Evolutionary conservation across 2,797 vertebrate species (phyloP).

Genomic region (Okamejei kenojei): DNA sequence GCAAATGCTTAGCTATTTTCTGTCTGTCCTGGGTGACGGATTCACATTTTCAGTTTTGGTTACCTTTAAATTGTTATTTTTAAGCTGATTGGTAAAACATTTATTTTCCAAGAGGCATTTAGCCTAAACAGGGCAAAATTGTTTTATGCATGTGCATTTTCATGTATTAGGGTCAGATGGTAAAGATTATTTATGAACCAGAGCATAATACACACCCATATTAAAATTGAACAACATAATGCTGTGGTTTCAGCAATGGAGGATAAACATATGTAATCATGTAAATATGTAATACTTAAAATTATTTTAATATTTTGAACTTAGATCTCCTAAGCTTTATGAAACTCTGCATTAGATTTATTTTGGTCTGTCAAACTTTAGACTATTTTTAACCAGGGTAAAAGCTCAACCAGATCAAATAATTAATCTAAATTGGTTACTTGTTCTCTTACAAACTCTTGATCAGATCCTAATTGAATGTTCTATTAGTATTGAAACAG

Average conservation of each 20-base stretch:
- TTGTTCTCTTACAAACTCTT: background rate
- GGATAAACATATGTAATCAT: too few relatives aligned
- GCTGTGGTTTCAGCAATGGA: background rate
- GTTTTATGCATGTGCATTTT: background rate
- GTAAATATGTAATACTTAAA: background rate
- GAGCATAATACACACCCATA: background rate
- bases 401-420: background rate
- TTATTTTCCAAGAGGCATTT: background rate
- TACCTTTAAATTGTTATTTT: conserved; percentile 34
- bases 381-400: background rate
- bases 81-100: background rate
- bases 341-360: background rate
- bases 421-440: background rate
- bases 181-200: background rate
- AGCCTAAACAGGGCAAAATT: conserved; percentile 12
- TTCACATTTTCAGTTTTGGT: background rate
- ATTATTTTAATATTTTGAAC: background rate
- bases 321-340: background rate
- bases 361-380: background rate
- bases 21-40: conserved; percentile 4
- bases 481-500: background rate
- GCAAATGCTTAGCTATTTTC: conserved; percentile 12
- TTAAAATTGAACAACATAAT: background rate
- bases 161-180: background rate
- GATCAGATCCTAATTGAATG: background rate